Evolutionary conservation across 2,113 vertebrate genomes (phyloP), one percentile per base, ranked within the genome.

Genomic region (Rhinopithecus roxellana): DNA sequence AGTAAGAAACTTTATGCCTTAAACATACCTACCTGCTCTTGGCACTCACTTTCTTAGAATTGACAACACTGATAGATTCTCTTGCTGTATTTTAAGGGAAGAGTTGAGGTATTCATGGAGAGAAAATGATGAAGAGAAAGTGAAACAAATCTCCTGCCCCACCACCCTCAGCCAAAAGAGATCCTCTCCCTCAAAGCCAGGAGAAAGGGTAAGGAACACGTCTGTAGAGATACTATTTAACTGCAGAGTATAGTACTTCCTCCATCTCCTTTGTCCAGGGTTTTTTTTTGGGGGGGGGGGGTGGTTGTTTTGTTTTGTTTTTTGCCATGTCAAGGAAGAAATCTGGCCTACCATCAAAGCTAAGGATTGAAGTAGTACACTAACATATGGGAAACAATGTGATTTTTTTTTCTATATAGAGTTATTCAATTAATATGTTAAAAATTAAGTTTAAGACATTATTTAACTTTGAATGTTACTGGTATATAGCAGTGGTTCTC

Each of bases 221-320:
- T 52, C 18, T 22, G 10, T 8, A 45, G 27, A n/a, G 7, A 22
- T 50, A 8, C 43, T 55, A 27, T 38, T 10, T 59, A 23, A 52
- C 70, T 35, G 4, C 23, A 6, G 0, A 17, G 6, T 18, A 25
- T 2, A 6, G 20, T 10, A 9, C 64, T 74, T 23, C 8, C 94
- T 30, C 12, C 12, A 0, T 13, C 43, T 12, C 35, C 52, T 45
- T 70, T 23, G 0, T 22, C 57, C 70, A 16, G 35, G 12, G 35
- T 25, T 88, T 27, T 17, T 2, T 27, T 1, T 50, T 0, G 2
- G 3, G 12, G 3, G 8, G 8, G 12, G 1, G 17, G 17, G 16
- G 52, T 4, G 5, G 4, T 52, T 52, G 50, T 52, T 20, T 55
- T 55, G 18, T 55, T 55, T 55, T 55, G 52, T 55, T 55, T 55